These are phyloP conservation scores for Gonatopus flavifemur DNA, from an alignment of 1,140 invertebrate genomes.

Conservation along the genomic window DNA sequence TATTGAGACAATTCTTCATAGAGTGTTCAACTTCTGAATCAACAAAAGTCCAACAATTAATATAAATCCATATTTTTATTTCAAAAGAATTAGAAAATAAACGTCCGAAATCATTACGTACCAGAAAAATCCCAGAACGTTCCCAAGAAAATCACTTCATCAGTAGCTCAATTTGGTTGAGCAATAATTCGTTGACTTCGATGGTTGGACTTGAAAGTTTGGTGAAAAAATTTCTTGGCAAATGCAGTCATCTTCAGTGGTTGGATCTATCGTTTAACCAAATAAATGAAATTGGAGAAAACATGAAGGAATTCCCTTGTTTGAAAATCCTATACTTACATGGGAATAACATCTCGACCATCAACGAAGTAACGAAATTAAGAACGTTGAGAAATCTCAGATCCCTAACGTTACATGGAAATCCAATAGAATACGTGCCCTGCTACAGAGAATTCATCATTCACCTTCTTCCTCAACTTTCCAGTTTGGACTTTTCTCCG, in stretches of 20 bases:
- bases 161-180: constrained; percentile 59
- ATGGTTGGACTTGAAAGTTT: constrained; percentile 47
- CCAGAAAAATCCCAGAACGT: constrained; percentile 45
- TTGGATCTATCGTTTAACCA: constrained; percentile 61
- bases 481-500: constrained; percentile 56
- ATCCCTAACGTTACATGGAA: constrained; percentile 60
- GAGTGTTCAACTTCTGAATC: too few relatives aligned
- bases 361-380: constrained; percentile 51
- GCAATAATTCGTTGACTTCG: constrained; percentile 57
- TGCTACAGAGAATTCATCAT: constrained; percentile 56
- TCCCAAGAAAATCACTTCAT: constrained; percentile 48
- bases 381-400: constrained; percentile 47
- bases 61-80: constrained; percentile 15
- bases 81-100: constrained; percentile 39
- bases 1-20: too few relatives aligned
- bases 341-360: constrained; percentile 56
- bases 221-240: constrained; percentile 44
- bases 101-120: constrained; percentile 35
- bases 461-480: constrained; percentile 55
- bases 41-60: not conserved
- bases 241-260: constrained; percentile 55
- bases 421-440: constrained; percentile 55
- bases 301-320: constrained; percentile 43
- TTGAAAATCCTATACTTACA: constrained; percentile 59
- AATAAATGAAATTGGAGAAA: constrained; percentile 53